phyloP scores from a whole-genome alignment of 2,113 vertebrate species.

The Calypte anna region DNA sequence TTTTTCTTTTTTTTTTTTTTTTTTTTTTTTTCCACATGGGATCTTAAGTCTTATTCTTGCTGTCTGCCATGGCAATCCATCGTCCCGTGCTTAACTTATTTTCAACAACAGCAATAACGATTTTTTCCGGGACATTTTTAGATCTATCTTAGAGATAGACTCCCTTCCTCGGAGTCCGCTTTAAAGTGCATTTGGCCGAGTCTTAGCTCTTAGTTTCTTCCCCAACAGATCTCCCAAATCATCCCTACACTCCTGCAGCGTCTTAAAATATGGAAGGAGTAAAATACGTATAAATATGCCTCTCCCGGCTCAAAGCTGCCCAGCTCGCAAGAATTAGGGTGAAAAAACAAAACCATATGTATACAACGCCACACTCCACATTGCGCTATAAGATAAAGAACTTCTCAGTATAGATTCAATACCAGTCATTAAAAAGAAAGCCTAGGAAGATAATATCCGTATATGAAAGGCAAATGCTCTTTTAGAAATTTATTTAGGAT shows the following conservation, averaged over 20 bases:
- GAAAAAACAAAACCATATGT: constrained; percentile 47
- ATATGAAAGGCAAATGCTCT: background rate
- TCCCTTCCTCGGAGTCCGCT: background rate
- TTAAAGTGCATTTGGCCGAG: background rate
- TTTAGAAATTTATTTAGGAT: background rate
- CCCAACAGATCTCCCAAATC: background rate
- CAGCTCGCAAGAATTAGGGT: constrained; percentile 12
- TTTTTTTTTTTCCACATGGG: rapidly evolving
- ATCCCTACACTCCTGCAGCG: background rate
- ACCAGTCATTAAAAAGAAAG: background rate
- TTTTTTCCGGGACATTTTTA: background rate
- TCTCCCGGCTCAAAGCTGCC: constrained; percentile 27
- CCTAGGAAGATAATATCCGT: background rate
- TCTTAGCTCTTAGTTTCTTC: background rate
- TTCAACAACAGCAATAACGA: background rate
- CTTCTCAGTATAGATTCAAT: background rate
- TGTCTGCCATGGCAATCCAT: background rate
- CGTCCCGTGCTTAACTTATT: background rate
- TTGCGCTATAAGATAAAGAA: background rate
- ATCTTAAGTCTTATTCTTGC: background rate
- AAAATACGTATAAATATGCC: background rate
- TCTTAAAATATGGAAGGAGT: background rate
- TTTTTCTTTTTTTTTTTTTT: too few species aligned
- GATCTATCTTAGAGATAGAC: background rate
- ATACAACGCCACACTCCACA: background rate